These are phyloP conservation scores for Smittia sp. DNA, from an alignment of 2,888 invertebrate genomes.

Conservation along the genomic window DNA sequence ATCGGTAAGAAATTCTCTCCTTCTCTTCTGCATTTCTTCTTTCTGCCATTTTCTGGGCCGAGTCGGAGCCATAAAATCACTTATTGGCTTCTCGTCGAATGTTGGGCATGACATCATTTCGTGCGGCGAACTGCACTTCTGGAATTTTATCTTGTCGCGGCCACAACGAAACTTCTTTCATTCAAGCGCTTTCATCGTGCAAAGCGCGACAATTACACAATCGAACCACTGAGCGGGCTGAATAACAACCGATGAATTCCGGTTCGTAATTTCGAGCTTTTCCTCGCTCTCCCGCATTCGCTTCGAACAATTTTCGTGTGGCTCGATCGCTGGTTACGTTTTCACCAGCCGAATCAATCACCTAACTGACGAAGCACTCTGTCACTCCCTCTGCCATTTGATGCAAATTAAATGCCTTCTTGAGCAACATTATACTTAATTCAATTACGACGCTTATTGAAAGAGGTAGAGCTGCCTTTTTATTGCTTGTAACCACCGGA, in stretches of 20 bases:
- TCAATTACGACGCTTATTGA: background rate
- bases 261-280: background rate
- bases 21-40: conserved; percentile 8
- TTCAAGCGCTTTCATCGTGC: too few relatives aligned
- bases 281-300: background rate
- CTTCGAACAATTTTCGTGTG: background rate
- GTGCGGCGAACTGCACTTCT: background rate
- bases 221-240: too few relatives aligned
- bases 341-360: too few relatives aligned
- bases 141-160: background rate
- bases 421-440: background rate
- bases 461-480: background rate
- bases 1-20: background rate
- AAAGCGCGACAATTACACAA: background rate
- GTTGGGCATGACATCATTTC: background rate
- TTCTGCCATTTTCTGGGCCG: background rate
- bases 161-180: conserved; percentile 4
- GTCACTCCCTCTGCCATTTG: background rate
- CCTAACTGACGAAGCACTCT: too few relatives aligned
- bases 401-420: conserved; percentile 8
- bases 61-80: background rate
- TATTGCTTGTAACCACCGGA: background rate
- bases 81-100: background rate
- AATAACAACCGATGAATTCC: background rate
- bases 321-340: too few relatives aligned